phyloP scores from a whole-genome alignment of 2,113 vertebrate genomes.

The Ailurus styani region DNA sequence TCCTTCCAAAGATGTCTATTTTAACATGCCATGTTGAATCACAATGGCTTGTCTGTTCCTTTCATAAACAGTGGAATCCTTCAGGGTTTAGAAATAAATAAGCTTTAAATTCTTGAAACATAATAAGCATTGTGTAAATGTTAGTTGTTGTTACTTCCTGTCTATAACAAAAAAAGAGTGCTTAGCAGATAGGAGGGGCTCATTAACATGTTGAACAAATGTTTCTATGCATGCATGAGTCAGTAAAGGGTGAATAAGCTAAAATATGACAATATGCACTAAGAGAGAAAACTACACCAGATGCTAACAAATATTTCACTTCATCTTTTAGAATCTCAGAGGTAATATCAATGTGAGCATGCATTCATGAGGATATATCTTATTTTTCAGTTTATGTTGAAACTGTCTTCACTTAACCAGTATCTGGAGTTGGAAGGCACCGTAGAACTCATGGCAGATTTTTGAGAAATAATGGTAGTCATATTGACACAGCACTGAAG shows the following conservation, averaged over 20 bases:
- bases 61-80: background rate
- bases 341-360: background rate
- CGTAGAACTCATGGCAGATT: background rate
- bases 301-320: constrained; percentile 28
- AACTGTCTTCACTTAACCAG: background rate
- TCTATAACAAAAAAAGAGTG: background rate
- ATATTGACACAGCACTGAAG: constrained; percentile 30
- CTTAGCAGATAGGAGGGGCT: background rate
- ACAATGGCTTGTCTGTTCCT: background rate
- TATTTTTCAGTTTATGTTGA: background rate
- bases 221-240: background rate
- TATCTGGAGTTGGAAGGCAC: background rate
- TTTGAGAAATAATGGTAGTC: background rate
- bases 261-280: background rate
- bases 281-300: background rate
- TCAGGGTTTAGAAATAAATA: background rate
- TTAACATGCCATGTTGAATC: background rate
- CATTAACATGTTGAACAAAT: background rate
- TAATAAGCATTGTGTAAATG: background rate
- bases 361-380: background rate
- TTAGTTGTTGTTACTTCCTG: background rate
- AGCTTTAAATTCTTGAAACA: background rate
- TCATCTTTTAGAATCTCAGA: background rate
- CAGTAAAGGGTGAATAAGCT: background rate
- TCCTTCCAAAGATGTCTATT: background rate